Percentiles rank a stretch among this genome's conserved stretches.
These are phyloP conservation scores for Drosophila melanosoma DNA, from an alignment of 2,888 invertebrate species.

Conservation along the genomic window DNA sequence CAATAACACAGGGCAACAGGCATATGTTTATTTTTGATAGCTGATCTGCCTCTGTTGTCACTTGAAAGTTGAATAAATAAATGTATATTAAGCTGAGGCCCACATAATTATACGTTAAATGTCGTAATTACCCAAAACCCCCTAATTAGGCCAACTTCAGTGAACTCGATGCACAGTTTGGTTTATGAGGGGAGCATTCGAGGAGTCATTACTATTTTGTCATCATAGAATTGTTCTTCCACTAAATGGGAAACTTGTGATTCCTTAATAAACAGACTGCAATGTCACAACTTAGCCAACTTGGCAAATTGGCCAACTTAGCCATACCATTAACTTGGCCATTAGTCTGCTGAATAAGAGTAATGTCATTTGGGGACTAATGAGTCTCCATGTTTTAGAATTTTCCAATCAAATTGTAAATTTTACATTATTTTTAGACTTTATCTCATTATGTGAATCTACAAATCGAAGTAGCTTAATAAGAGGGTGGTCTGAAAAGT, in stretches of 20 bases:
- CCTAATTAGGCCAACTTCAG: conserved; percentile 4
- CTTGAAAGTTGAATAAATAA: conserved; percentile 18
- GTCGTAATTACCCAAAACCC: conserved; percentile 26
- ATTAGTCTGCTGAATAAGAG: too few species aligned
- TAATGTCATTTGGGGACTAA: background rate
- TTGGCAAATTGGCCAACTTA: too few species aligned
- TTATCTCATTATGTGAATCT: background rate
- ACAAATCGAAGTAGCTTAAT: background rate
- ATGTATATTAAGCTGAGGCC: conserved; percentile 20
- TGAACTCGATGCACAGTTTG: background rate
- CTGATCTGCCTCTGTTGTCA: conserved; percentile 1
- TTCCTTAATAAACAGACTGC: background rate
- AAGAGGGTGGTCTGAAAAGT: too few species aligned
- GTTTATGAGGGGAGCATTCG: conserved; percentile 27
- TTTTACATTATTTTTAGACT: background rate
- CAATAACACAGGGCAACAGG: conserved; percentile 24
- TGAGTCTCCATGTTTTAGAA: background rate
- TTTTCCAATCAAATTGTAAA: background rate
- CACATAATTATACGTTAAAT: conserved; percentile 9
- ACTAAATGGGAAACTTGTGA: background rate
- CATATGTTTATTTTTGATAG: conserved; percentile 11
- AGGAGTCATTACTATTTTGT: background rate
- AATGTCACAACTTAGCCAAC: background rate
- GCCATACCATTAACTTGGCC: too few species aligned
- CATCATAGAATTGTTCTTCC: background rate